Base-by-base conservation (phyloP, 2,888 invertebrate species). In the Strigamia crassipes region DNA sequence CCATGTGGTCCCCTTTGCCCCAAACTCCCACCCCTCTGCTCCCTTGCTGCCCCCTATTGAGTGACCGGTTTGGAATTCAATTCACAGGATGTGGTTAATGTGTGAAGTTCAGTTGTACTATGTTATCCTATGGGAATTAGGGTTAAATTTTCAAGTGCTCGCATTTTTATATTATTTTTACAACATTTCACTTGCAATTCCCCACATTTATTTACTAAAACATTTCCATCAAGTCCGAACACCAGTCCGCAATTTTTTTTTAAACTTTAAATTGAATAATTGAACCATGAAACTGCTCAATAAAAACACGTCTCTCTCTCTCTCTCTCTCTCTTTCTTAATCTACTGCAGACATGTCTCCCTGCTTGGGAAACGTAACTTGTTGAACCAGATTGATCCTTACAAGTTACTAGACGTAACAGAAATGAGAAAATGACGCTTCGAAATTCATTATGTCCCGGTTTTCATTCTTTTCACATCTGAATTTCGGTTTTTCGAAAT, bases 1-100 rank as follows among this genome's bases (percentile, higher is more conserved):
- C 23, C 31, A 31, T 31, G 73, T 73, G 73, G 73, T 73, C 73
- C 73, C 73, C 73, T 73, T 73, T 73, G 73, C 73, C 73, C 23
- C 31, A 23, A 12, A 18, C 61, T 27, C 56, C 73, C 31, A 27
- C n/a, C 31, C 73, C 23, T 73, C 73, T 73, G 73, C 73, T 73
- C 73, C 73, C 73, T 73, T 31, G 73, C 27, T 73, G 73, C 73
- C 73, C 73, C 73, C 73, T 73, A 31, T 73, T 73, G 73, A 31
- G 73, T 73, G 73, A 73, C 73, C 73, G 73, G 73, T 73, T 73
- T 73, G 73, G 73, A 73, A 73, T 73, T 73, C 73, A 73, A 73
- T 73, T 73, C 73, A 73, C 73, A 73, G 73, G 73, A 73, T 73
- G 73, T 73, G 73, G 73, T 73, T 73, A 73, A 73, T 73, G 73